These are phyloP conservation scores for Pararge aegeria DNA, from an alignment of 1,140 invertebrate species.

Conservation along the genomic window DNA sequence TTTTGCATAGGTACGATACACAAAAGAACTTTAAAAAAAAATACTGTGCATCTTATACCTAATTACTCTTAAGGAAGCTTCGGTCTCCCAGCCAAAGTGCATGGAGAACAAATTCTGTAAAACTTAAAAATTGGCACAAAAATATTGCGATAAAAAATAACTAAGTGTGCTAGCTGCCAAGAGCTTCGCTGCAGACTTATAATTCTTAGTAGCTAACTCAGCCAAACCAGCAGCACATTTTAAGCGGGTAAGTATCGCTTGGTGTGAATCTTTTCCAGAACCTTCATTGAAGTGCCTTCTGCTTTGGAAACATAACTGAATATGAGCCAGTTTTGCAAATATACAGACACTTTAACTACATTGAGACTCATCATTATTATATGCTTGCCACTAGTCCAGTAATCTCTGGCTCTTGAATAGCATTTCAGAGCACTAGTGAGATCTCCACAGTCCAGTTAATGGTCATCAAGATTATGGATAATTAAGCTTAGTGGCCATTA, in stretches of 20 bases:
- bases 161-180: conserved; percentile 95
- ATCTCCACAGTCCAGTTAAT: conserved; percentile 98
- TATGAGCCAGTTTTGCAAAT: conserved; percentile 99
- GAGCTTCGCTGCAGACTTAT: conserved; percentile 96
- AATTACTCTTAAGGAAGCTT: too few species aligned
- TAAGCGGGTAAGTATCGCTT: conserved; percentile 91
- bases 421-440: conserved; percentile 98
- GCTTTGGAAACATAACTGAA: conserved; percentile 98
- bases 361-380: conserved; percentile 99
- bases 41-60: too few species aligned
- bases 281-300: conserved; percentile 92
- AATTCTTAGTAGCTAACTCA: conserved; percentile 95
- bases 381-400: conserved; percentile 99
- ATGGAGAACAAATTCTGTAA: too few species aligned
- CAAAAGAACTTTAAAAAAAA: too few species aligned
- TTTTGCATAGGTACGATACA: too few species aligned
- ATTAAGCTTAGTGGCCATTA: too few species aligned
- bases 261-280: conserved; percentile 88
- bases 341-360: conserved; percentile 98
- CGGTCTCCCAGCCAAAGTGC: too few species aligned
- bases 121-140: too few species aligned
- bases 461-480: conserved; percentile 99
- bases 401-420: conserved; percentile 97
- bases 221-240: conserved; percentile 97
- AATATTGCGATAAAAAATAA: too few species aligned